A percentile compares a stretch with the other conserved stretches of the same genome.
Evolutionary conservation across 2,888 invertebrate species (phyloP).

Genomic region (Actias luna): DNA sequence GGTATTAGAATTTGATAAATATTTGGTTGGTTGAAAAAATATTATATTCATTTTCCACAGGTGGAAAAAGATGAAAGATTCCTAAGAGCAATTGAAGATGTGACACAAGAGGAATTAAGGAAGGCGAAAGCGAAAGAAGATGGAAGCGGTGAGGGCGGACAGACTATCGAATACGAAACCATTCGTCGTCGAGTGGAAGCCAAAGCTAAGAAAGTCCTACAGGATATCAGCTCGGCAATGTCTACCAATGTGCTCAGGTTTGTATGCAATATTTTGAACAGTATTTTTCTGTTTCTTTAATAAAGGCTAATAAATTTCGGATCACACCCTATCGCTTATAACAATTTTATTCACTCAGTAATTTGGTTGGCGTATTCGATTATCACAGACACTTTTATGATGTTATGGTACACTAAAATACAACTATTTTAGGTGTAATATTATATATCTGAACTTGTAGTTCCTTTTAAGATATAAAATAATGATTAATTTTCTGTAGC

Average conservation of each 20-base stretch:
- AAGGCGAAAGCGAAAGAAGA: constrained; percentile 53
- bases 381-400: too few relatives aligned
- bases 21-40: too few relatives aligned
- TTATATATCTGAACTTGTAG: too few relatives aligned
- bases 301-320: not conserved
- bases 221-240: constrained; percentile 90
- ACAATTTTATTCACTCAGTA: too few relatives aligned
- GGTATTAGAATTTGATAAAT: too few relatives aligned
- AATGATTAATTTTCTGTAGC: too few relatives aligned
- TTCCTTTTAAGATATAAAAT: too few relatives aligned
- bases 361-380: too few relatives aligned
- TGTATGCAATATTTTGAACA: constrained; percentile 25
- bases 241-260: constrained; percentile 84
- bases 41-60: constrained; percentile 44
- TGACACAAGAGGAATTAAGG: constrained; percentile 81
- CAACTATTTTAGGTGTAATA: too few relatives aligned
- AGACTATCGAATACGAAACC: constrained; percentile 71
- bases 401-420: too few relatives aligned
- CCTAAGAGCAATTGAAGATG: constrained; percentile 86
- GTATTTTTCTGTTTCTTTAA: not conserved
- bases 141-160: constrained; percentile 53
- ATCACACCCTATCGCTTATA: not conserved
- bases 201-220: constrained; percentile 85
- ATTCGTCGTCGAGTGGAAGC: constrained; percentile 83
- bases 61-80: constrained; percentile 88